Evolutionary conservation across 2,797 vertebrate species (phyloP).

Genomic region (Numenius phaeopus): DNA sequence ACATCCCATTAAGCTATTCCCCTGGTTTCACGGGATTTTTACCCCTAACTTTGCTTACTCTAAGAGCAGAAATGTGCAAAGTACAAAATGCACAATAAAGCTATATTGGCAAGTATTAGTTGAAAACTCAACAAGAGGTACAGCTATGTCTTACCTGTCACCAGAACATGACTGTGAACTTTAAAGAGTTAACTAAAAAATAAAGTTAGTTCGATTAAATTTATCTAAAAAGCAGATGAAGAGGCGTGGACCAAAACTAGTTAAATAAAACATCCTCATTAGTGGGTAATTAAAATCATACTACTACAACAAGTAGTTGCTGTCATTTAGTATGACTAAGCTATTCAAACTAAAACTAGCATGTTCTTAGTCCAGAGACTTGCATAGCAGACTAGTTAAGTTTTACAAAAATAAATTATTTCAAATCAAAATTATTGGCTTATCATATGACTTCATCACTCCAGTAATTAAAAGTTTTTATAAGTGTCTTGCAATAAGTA

Average conservation of each 20-base stretch:
- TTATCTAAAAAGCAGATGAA: not conserved
- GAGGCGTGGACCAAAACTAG: not conserved
- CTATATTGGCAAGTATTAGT: not conserved
- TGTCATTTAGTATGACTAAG: not conserved
- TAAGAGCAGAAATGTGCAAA: not conserved
- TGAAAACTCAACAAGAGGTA: not conserved
- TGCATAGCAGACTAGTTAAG: not conserved
- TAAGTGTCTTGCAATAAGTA: not conserved
- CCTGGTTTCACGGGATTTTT: not conserved
- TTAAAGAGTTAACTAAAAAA: not conserved
- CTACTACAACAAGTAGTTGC: not conserved
- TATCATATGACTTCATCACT: not conserved
- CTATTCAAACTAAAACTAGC: not conserved
- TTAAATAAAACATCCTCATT: not conserved
- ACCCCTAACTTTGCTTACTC: not conserved
- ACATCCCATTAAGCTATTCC: constrained; percentile 12
- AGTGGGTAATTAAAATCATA: not conserved
- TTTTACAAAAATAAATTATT: not conserved
- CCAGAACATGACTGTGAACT: not conserved
- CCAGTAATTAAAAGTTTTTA: not conserved
- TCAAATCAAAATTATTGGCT: not conserved
- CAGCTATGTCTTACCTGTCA: not conserved
- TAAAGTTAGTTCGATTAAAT: not conserved
- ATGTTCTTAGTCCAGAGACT: not conserved
- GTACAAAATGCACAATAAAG: not conserved